Evolutionary conservation across 2,113 vertebrate species (phyloP).

Genomic region (Mellivora capensis): DNA sequence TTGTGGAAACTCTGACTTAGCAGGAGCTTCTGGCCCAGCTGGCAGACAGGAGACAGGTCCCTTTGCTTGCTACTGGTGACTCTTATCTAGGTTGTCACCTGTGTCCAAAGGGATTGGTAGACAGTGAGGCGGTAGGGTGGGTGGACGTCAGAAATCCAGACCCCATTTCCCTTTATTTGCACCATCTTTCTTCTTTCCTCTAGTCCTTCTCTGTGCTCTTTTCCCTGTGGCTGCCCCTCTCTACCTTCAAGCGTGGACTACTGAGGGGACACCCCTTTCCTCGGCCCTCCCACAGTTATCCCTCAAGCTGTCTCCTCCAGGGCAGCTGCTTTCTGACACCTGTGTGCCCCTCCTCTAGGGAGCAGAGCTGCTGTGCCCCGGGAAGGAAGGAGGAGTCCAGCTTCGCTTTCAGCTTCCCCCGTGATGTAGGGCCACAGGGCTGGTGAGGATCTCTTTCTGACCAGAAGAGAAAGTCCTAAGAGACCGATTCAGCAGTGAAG

Average conservation of each 20-base stretch:
- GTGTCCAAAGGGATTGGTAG: not conserved
- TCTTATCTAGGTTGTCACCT: not conserved
- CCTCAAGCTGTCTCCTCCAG: not conserved
- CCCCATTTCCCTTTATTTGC: not conserved
- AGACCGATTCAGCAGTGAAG: constrained; percentile 61
- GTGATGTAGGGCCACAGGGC: not conserved
- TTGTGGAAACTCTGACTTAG: not conserved
- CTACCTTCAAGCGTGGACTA: not conserved
- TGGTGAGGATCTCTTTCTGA: not conserved
- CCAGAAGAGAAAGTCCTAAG: not conserved
- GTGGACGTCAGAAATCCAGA: not conserved
- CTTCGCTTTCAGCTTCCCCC: too few species aligned
- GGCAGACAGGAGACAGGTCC: not conserved
- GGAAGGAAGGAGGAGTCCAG: too few species aligned
- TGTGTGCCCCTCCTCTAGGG: not conserved
- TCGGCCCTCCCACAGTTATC: not conserved
- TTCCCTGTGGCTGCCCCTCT: not conserved
- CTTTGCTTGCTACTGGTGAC: not conserved
- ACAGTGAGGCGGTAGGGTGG: too few species aligned
- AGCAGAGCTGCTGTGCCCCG: accelerated
- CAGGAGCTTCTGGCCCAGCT: accelerated
- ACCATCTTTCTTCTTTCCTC: not conserved
- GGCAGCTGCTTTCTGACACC: not conserved
- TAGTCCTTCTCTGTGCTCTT: not conserved
- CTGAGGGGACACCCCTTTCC: not conserved